phyloP scores from a whole-genome alignment of 2,113 vertebrate genomes.

The Scartelaos histophorus region DNA sequence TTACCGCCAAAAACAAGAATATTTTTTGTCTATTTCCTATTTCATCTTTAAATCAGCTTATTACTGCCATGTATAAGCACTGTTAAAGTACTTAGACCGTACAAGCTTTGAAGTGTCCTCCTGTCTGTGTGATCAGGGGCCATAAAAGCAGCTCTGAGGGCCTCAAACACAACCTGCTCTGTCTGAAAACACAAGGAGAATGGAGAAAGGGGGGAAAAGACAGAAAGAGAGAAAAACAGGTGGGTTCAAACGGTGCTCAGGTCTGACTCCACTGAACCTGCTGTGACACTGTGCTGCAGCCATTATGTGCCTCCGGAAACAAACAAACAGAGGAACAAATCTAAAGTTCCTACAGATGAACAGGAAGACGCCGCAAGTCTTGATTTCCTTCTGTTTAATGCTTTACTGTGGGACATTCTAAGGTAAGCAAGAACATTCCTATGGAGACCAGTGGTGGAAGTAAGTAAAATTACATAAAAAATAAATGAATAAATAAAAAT shows the following conservation, averaged over 20 bases:
- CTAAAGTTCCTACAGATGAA: too few species aligned
- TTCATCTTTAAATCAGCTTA: too few species aligned
- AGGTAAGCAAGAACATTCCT: too few species aligned
- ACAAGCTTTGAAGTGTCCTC: constrained; percentile 29
- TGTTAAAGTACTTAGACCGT: background rate
- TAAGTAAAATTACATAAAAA: too few species aligned
- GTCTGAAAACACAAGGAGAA: constrained; percentile 16
- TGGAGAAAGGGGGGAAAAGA: constrained; percentile 9
- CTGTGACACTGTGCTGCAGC: constrained; percentile 32
- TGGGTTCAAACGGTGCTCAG: constrained; percentile 51
- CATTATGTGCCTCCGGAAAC: constrained; percentile 26
- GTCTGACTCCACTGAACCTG: constrained; percentile 44
- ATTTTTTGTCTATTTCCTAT: too few species aligned
- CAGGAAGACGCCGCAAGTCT: too few species aligned
- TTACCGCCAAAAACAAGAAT: too few species aligned
- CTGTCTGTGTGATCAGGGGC: constrained; percentile 23
- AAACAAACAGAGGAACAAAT: background rate
- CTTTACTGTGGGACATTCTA: too few species aligned
- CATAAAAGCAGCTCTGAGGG: constrained; percentile 19
- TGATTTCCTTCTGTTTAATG: too few species aligned
- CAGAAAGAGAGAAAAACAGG: constrained; percentile 52
- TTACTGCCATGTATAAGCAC: background rate
- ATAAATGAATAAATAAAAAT: too few species aligned
- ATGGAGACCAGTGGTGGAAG: too few species aligned
- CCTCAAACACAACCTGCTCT: constrained; percentile 11